phyloP scores from a whole-genome alignment of 2,113 vertebrate genomes.

The Girardinichthys multiradiatus region DNA sequence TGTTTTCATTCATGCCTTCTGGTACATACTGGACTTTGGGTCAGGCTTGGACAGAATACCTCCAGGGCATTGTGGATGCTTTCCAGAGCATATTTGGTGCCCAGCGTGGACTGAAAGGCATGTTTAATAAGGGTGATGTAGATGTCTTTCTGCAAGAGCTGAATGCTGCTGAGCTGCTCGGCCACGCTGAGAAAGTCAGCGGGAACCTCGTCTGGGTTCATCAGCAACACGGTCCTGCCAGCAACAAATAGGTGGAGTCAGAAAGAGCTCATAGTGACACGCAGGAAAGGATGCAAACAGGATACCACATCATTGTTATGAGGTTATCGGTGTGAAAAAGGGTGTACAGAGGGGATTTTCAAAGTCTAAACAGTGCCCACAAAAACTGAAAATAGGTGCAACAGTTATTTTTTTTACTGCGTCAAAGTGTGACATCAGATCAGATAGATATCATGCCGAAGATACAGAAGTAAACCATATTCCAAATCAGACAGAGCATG shows the following conservation, averaged over 20 bases:
- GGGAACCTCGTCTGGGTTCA: constrained; percentile 89
- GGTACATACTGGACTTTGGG: too few relatives aligned
- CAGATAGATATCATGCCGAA: constrained; percentile 17
- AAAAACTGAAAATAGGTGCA: not conserved
- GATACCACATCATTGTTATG: not conserved
- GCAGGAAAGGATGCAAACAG: constrained; percentile 5
- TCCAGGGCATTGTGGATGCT: constrained; percentile 82
- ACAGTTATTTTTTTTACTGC: not conserved
- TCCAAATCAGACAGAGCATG: not conserved
- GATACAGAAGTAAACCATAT: not conserved
- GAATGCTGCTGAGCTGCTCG: constrained; percentile 79
- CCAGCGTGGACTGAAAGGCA: constrained; percentile 89
- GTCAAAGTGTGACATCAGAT: not conserved
- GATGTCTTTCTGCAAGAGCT: constrained; percentile 73
- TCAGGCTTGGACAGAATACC: constrained; percentile 68
- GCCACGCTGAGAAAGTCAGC: constrained; percentile 87
- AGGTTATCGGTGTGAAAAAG: not conserved
- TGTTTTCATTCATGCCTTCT: not conserved
- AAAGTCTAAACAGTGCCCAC: not conserved
- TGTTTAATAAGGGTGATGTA: constrained; percentile 87
- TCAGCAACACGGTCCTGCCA: constrained; percentile 89
- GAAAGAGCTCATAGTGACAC: not conserved
- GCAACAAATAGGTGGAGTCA: constrained; percentile 26
- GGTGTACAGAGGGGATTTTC: constrained; percentile 27
- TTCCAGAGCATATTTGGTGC: constrained; percentile 81